Base-by-base conservation (phyloP, 2,888 invertebrate genomes). In the Xestia ashworthii region DNA sequence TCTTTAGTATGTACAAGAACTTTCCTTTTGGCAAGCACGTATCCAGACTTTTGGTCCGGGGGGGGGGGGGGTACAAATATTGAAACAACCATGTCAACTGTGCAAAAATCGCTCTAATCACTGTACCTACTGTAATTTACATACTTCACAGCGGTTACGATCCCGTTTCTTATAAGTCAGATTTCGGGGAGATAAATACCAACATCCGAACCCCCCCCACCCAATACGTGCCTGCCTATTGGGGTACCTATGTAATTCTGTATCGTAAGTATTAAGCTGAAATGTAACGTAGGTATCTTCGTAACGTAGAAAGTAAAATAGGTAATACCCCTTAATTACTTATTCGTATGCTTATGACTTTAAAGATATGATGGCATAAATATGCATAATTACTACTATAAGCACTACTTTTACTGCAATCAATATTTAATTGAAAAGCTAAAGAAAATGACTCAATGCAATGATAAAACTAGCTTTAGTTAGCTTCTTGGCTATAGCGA, bases 1-100 rank as follows among this genome's bases (percentile, higher is more conserved):
- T 16, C 14, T 70, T 41, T 64, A 80, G 5, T 68, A 14, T 41
- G 11, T 60, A 6, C n/a, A 60, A 60, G n/a, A n/a, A 50, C 50
- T 80, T 60, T 69, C 44, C 58, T 79, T 14, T 14, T 60, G 9
- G 32, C 32, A 32, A 32, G 32, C 32, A 32, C 32, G 32, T 3
- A 32, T 32, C 32, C 32, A 32, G 32, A 32, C 32, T 32, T 32
- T 32, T 32, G 32, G 32, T 32, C 32, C 32, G 32, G 32, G 32
- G 32, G 32, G 32, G 32, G 32, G 32, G 32, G 32, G 32, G 32
- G 32, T 1, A 32, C 32, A 32, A 32, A 32, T 32, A 32, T 32
- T 32, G 32, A 32, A 32, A 32, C 32, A 3, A 32, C 32, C 32
- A 2, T 32, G 32, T 32, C 32, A 32, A 32, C 1, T 32, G 32